Base-by-base conservation (phyloP, 2,797 vertebrate species). In the Ceryle rudis region DNA sequence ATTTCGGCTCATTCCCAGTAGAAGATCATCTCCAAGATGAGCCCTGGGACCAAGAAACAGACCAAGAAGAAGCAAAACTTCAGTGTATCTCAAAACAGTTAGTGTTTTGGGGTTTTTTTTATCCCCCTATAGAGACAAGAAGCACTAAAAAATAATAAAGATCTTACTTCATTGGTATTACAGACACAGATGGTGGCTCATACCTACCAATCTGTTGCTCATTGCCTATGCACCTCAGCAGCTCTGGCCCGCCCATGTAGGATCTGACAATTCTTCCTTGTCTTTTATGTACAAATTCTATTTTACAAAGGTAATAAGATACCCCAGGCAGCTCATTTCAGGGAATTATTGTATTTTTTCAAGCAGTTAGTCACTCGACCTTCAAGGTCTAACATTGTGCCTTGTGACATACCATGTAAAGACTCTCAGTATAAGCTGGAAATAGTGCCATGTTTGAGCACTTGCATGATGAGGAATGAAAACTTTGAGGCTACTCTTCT, bases 271-370 rank as follows among this genome's bases (percentile, higher is more conserved):
- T 17, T 81, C 61, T 57, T 62, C 51, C 66, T 54, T 42, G n/a
- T 49, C 52, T 74, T 72, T 61, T 33, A 18, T 28, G 41, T 52
- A 31, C 11, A 58, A 54, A 84, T 51, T 79, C 52, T 52, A 21
- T 58, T 81, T 82, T 41, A 69, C 77, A 85, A 89, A 65, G 55
- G 39, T 57, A 69, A 81, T 41, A 47, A 41, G n/a, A 31, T 64
- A 94, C 49, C 29, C 55, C 21, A 29, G 64, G 75, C 49, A 83
- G 62, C 37, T 88, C 33, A 65, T 84, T 95, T 91, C 74, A 89
- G 25, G 65, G 83, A 69, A 83, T 91, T 81, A 86, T 6, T 69
- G 77, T 49, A 52, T 65, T 89, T 95, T 91, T 69, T 92, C 69
- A 85, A 90, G 69, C 42, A 73, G 23, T 73, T 84, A 90, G 60